Evolutionary conservation across 92 coral and sea anemone genomes (phyloP), one percentile per base, ranked within the genome.

Genomic region (Paragorgia papillata): DNA sequence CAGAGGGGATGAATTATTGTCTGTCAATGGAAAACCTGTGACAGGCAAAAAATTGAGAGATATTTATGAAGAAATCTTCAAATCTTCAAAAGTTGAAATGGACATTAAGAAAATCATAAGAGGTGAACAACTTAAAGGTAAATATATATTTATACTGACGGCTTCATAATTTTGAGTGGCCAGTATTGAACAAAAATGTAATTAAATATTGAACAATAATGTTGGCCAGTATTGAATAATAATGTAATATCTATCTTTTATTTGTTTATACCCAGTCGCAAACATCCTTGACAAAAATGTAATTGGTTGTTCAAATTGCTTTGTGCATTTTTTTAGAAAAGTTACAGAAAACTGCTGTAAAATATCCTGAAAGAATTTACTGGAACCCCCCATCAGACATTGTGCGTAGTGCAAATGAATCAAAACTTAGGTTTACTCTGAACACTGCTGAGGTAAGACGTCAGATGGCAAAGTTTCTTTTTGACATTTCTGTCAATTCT

Each of bases 1-100:
- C 33, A 58, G 64, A 25, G 64, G 64, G 10, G 64, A 58, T 58
- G 64, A 58, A 22, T 58, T 58, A 31, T 31, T 58, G 64, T 10
- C 31, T 12, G 33, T 58, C 31, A 25, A 58, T 12, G 64, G 32
- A 58, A 13, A 58, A 58, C 7, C 0, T 46, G 2, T 46, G 32
- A 58, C 15, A 0, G 64, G 64, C 9, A 58, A 58, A 58, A 58
- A 58, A n/a, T 25, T 58, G 32, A 31, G 13, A 0, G 34, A 58
- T 26, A 31, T 58, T 14, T 31, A 58, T 14, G 13, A 25, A 3
- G 3, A 6, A 7, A 6, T 46, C 53, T 46, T 15, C 15, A 7
- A 46, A 15, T 15, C 53, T 6, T n/a, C 53, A 21, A 22, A 21
- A 25, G 64, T 58, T 27, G 32, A 21, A 0, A 26, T 58, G 33